A percentile compares a stretch with the other conserved stretches of the same genome.
phyloP scores from a whole-genome alignment of 2,888 invertebrate genomes.

The Gymnoscelis rufifasciata region DNA sequence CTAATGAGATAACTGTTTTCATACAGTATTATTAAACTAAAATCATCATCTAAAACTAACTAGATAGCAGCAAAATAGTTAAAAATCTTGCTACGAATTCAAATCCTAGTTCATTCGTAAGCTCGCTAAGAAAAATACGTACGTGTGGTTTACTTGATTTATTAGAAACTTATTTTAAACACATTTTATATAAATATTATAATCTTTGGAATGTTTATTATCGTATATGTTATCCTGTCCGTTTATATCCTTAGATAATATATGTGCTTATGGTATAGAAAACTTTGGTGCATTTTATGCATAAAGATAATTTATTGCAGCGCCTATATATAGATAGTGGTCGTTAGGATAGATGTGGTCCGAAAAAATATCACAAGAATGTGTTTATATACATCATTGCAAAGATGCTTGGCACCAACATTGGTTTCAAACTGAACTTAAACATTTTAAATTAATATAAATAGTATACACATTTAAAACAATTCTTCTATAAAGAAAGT shows the following conservation, averaged over 20 bases:
- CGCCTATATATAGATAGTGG: constrained; percentile 33
- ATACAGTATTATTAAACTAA: constrained; percentile 14
- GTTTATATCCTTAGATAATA: constrained; percentile 14
- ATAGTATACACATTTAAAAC: no score
- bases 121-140: constrained; percentile 3
- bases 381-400: constrained; percentile 16
- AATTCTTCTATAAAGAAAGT: no score
- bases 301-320: constrained; percentile 21
- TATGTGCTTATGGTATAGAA: constrained; percentile 20
- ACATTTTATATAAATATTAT: no score
- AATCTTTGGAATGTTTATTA: background rate
- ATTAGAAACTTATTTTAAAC: background rate
- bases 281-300: constrained; percentile 45
- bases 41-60: constrained; percentile 21
- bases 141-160: background rate
- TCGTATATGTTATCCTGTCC: constrained; percentile 23
- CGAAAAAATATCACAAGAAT: constrained; percentile 28
- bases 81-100: background rate
- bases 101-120: constrained; percentile 2
- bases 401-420: background rate
- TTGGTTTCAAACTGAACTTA: background rate
- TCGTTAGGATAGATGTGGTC: constrained; percentile 36
- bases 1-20: constrained; percentile 11
- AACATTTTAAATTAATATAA: no score
- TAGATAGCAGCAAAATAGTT: constrained; percentile 24